Evolutionary conservation across 2,888 invertebrate species (phyloP).

Genomic region (Drosophila meridiana): DNA sequence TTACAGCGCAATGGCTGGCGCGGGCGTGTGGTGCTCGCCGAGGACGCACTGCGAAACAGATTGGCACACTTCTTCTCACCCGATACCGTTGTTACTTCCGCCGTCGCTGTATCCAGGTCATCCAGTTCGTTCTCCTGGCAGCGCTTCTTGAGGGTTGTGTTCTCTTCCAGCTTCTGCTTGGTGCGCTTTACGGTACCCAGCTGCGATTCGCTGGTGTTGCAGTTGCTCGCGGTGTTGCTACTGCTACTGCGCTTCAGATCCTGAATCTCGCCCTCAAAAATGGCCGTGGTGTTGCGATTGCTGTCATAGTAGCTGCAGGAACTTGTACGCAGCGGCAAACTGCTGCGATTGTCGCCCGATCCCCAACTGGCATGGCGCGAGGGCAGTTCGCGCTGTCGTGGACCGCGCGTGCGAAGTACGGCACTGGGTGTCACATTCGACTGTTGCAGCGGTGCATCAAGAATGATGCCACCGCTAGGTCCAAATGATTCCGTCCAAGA

Average conservation of each 20-base stretch:
- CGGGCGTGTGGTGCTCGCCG: slow-evolving; percentile 79
- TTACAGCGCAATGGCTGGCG: slow-evolving; percentile 83
- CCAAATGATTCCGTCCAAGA: slow-evolving; percentile 83
- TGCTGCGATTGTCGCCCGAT: slow-evolving; percentile 88
- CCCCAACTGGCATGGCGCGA: slow-evolving; percentile 94
- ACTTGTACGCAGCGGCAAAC: slow-evolving; percentile 89
- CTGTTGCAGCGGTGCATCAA: slow-evolving; percentile 56
- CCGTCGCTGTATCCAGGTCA: slow-evolving; percentile 28
- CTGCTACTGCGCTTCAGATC: slow-evolving; percentile 76
- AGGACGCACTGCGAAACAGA: slow-evolving; percentile 82
- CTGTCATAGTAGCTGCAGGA: slow-evolving; percentile 91
- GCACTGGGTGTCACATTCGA: slow-evolving; percentile 33
- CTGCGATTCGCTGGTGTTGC: slow-evolving; percentile 52
- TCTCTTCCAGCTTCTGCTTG: slow-evolving; percentile 89
- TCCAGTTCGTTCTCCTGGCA: slow-evolving; percentile 79
- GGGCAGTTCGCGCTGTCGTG: slow-evolving; percentile 87
- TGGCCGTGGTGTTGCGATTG: slow-evolving; percentile 83
- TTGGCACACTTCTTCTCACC: slow-evolving; percentile 68
- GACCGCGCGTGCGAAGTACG: slow-evolving; percentile 80
- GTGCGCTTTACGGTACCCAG: slow-evolving; percentile 90
- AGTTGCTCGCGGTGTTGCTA: slow-evolving; percentile 70
- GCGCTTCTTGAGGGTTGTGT: slow-evolving; percentile 80
- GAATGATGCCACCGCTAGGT: slow-evolving; percentile 74
- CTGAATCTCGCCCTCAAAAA: slow-evolving; percentile 84
- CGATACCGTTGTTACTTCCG: not conserved